Evolutionary conservation across 2,888 invertebrate genomes (phyloP), one percentile per base, ranked within the genome.

Genomic region (Strigamia crassipes): DNA sequence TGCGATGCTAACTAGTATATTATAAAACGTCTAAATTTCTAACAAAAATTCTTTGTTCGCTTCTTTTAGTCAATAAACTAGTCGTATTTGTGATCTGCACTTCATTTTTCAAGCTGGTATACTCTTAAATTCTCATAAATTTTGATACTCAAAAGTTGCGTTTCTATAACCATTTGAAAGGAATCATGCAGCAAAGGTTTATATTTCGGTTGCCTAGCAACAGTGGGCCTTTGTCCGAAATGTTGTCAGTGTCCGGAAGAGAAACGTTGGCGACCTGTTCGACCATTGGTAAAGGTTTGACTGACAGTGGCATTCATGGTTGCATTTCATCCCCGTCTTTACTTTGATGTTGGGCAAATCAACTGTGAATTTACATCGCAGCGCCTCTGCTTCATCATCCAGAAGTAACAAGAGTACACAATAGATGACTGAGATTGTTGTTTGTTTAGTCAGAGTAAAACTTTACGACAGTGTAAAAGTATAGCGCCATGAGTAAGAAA

Each of bases 291-390:
- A 10, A 1, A 12, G 13, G 13, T 73, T 73, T 73, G 73, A 73
- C 73, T 73, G 73, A 73, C 73, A 73, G 73, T 73, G 27, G 73
- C 15, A 73, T 73, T 73, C 73, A 73, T 73, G 73, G 27, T 73
- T 73, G 73, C 31, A 73, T 31, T 73, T 73, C 73, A 73, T 73
- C 73, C 66, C 61, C 73, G 27, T 73, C 73, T 73, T 73, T 73
- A 73, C 73, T 73, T 73, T 73, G 73, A 73, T 73, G 73, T 73
- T 31, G 73, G 73, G 31, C 73, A 73, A 73, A 73, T 73, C 73
- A 73, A 73, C 73, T 73, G 73, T 73, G 73, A 27, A 73, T 73
- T 73, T 73, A 56, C 56, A 56, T 56, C 18, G 21, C 56, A 21
- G 56, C 73, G 31, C 15, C 15, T n/a, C 31, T 73, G 73, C 73